Evolutionary conservation across 2,113 vertebrate genomes (phyloP).

Genomic region (Heptranchias perlo): DNA sequence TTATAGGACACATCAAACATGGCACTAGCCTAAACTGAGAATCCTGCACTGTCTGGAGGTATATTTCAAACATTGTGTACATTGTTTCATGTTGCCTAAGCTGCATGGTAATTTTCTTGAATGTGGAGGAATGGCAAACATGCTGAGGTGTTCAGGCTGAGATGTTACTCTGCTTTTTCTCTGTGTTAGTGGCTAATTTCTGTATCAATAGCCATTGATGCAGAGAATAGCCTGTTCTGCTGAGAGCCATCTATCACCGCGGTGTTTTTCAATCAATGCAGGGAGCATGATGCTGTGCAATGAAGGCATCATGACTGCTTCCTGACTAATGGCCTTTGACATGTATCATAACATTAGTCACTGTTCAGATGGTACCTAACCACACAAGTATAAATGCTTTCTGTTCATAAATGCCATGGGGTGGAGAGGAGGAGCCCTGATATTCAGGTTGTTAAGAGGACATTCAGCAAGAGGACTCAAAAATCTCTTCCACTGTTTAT

Average conservation of each 20-base stretch:
- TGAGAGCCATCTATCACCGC: not conserved
- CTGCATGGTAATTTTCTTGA: too few relatives aligned
- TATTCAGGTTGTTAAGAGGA: too few relatives aligned
- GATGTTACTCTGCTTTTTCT: not conserved
- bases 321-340: not conserved
- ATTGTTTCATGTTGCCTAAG: too few relatives aligned
- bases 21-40: too few relatives aligned
- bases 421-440: not conserved
- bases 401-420: not conserved
- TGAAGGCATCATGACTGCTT: not conserved
- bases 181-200: not conserved
- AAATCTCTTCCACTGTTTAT: not conserved
- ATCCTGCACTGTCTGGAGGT: too few relatives aligned
- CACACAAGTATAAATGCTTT: not conserved
- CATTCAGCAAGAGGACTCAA: not conserved
- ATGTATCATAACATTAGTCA: not conserved
- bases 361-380: not conserved
- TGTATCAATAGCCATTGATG: not conserved
- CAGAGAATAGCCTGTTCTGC: not conserved
- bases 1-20: too few relatives aligned
- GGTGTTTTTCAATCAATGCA: not conserved
- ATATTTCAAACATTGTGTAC: too few relatives aligned
- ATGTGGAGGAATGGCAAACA: not conserved
- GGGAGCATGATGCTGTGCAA: not conserved
- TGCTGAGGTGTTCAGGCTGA: not conserved